phyloP scores from a whole-genome alignment of 2,113 vertebrate species.

The Mugil cephalus region DNA sequence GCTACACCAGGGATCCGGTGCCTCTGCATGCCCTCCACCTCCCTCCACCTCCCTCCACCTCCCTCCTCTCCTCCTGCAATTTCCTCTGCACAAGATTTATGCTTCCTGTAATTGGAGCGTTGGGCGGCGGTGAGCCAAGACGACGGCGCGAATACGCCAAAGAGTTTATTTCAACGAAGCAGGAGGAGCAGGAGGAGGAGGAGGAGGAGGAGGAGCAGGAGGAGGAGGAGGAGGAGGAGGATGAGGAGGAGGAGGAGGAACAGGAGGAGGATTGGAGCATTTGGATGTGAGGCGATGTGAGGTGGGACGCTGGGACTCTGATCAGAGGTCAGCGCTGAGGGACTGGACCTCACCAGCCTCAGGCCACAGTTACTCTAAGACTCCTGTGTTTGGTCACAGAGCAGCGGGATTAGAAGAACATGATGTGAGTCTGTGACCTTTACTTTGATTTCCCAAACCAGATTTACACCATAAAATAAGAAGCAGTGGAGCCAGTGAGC shows the following conservation, averaged over 20 bases:
- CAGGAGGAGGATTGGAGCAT: background rate
- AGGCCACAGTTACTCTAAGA: too few relatives aligned
- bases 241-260: background rate
- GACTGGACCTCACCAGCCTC: too few relatives aligned
- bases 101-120: constrained; percentile 66
- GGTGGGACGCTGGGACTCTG: too few relatives aligned
- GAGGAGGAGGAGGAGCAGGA: background rate
- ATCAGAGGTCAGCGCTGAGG: too few relatives aligned
- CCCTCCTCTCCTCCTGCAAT: constrained; percentile 41
- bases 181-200: constrained; percentile 6
- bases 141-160: constrained; percentile 1
- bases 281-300: too few relatives aligned
- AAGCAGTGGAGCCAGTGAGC: too few relatives aligned
- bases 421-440: too few relatives aligned
- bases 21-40: constrained; percentile 14
- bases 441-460: too few relatives aligned
- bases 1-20: constrained; percentile 20
- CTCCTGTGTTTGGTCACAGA: too few relatives aligned
- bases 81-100: constrained; percentile 61
- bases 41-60: constrained; percentile 37
- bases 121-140: constrained; percentile 21
- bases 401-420: too few relatives aligned
- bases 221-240: background rate
- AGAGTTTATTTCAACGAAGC: constrained; percentile 36
- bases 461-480: too few relatives aligned